Base-by-base conservation (phyloP, 2,113 vertebrate species). In the Boleophthalmus pectinirostris region DNA sequence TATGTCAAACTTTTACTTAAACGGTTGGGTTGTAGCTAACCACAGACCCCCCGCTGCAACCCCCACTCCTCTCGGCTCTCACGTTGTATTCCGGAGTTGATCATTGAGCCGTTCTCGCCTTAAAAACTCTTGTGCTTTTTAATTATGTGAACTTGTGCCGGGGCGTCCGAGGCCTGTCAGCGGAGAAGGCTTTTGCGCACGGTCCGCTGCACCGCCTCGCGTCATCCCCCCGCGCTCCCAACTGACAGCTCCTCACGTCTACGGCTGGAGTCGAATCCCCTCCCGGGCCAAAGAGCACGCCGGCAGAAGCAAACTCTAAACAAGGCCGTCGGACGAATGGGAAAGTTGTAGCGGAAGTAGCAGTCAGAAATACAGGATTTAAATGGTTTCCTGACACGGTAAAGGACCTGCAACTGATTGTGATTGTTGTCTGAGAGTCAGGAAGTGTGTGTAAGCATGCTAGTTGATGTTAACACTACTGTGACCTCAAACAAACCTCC, bases 131-230 rank as follows among this genome's bases (percentile, higher is more conserved):
- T 83, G 81, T 43, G 51, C 82, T 72, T 84, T 29, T 88, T 89
- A 90, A 89, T 89, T 83, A 84, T 82, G 47, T 82, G 68, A 87
- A 82, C 84, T 89, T 82, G 38, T 84, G 70, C 75, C 81, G 84
- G 78, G 51, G 78, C 69, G 88, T 83, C 86, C 74, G 80, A 83
- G 87, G 35, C 83, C 85, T 88, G 84, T 91, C 90, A 91, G 87
- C 78, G 76, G 84, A 23, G 83, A 24, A 84, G 85, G 78, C 79
- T 43, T 77, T 54, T 72, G 85, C 80, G 82, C 87, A 88, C 71
- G 88, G 87, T 91, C 84, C 47, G 70, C 82, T 89, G 82, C 85
- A 46, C 85, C 78, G 46, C 80, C 79, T 86, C 74, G 77, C 78
- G 81, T 79, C 82, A 76, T 86, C 88, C 87, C 81, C 20, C 16